Evolutionary conservation across 2,888 invertebrate species (phyloP), one percentile per base, ranked within the genome.

Genomic region (Trachelus troglodyta): DNA sequence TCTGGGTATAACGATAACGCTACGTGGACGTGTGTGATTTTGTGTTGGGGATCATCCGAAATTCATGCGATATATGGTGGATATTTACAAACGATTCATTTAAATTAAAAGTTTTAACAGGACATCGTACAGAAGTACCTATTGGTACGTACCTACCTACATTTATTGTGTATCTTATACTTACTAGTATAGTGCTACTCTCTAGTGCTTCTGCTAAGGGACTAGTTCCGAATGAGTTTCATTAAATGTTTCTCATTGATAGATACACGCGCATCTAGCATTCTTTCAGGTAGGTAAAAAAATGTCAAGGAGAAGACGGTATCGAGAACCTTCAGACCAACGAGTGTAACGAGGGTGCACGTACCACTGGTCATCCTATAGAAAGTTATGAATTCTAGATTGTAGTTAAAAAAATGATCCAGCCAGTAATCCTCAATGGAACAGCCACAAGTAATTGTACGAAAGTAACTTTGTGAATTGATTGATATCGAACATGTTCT

Each of bases 31-130:
- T 56, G 23, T 23, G 56, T 56, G 56, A 56, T 56, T 56, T 23
- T 56, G 56, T 56, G 56, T 56, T 23, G 23, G 23, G 56, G 23
- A 56, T 56, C 23, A 56, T 56, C 56, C 56, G 56, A 56, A 56
- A 56, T 23, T 56, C 56, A 56, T 23, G 56, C 23, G 56, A 56
- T 56, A 56, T 56, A 56, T 9, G 23, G 23, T 56, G 23, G 71
- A 71, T 88, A 87, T 88, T 87, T 88, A 88, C 87, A 88, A 87
- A 88, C 83, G 83, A 83, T 86, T 87, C 87, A 85, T 87, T 88
- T 87, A 87, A 88, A 88, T 88, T 87, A 88, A 86, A 85, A 81
- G 76, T 79, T 85, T 87, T 81, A 85, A 87, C 85, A 82, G 81
- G 84, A 74, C 77, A 80, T 79, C 74, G 74, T 34, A 40, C 30